Evolutionary conservation across 2,888 invertebrate species (phyloP).

Genomic region (Protodeltote pygarga): DNA sequence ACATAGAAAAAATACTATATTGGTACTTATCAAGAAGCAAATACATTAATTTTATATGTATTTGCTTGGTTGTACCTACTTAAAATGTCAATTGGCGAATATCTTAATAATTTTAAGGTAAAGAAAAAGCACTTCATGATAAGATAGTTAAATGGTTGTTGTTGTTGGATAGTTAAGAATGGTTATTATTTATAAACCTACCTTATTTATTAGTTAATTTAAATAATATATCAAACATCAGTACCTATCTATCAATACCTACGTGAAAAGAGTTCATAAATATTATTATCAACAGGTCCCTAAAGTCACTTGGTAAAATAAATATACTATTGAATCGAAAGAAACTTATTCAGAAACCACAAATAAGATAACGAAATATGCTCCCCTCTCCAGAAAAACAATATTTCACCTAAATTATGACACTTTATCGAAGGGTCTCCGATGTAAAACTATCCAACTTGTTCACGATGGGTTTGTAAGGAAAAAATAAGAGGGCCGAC

Average conservation of each 20-base stretch:
- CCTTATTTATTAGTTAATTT: too few relatives aligned
- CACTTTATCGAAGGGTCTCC: constrained; percentile 80
- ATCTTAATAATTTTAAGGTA: too few relatives aligned
- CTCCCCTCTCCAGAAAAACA: constrained; percentile 67
- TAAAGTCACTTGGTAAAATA: constrained; percentile 49
- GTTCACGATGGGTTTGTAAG: constrained; percentile 69
- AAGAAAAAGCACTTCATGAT: too few relatives aligned
- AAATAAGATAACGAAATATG: constrained; percentile 73
- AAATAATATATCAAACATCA: too few relatives aligned
- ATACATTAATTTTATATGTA: too few relatives aligned
- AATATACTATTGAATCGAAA: constrained; percentile 52
- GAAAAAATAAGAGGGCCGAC: constrained; percentile 70
- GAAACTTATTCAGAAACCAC: constrained; percentile 64
- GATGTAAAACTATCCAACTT: constrained; percentile 80
- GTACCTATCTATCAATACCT: constrained; percentile 28
- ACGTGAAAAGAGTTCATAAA: constrained; percentile 47
- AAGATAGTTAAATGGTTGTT: too few relatives aligned
- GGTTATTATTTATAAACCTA: too few relatives aligned
- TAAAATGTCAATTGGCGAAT: too few relatives aligned
- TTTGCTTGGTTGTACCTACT: too few relatives aligned
- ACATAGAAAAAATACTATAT: too few relatives aligned
- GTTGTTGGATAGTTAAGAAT: too few relatives aligned
- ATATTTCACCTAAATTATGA: constrained; percentile 81
- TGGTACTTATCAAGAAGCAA: too few relatives aligned
- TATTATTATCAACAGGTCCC: constrained; percentile 66